Conservation (phyloP, 2,888 invertebrate species). For the Aleiodes testaceus region DNA sequence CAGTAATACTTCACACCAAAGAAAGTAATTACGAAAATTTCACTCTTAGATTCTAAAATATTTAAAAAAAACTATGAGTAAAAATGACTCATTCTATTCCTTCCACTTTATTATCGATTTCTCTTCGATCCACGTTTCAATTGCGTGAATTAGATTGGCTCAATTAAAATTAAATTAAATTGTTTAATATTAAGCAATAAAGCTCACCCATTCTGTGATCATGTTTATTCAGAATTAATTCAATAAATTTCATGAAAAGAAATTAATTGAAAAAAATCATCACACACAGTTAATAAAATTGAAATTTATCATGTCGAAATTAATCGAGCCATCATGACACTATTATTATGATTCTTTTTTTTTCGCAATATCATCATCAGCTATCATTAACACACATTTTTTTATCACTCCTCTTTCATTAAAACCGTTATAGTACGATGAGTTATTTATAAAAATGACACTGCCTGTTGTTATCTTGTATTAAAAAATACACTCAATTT, state of each 20-base stretch:
- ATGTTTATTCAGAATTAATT: conserved; percentile 53
- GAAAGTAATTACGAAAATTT: too few species aligned
- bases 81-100: too few species aligned
- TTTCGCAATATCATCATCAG: conserved; percentile 15
- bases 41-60: too few species aligned
- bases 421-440: background rate
- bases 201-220: conserved; percentile 70
- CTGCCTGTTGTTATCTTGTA: conserved; percentile 6
- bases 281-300: conserved; percentile 16
- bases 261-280: conserved; percentile 8
- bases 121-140: too few species aligned
- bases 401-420: conserved; percentile 5
- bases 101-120: too few species aligned
- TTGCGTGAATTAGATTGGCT: background rate
- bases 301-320: conserved; percentile 9
- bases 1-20: too few species aligned
- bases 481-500: background rate
- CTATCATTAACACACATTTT: conserved; percentile 27
- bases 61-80: too few species aligned
- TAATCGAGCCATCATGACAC: conserved; percentile 11
- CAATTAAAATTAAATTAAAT: background rate
- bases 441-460: conserved; percentile 53
- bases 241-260: conserved; percentile 21
- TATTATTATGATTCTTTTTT: background rate
- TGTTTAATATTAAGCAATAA: conserved; percentile 16